These are phyloP conservation scores for Microcebus tavaratra DNA, from an alignment of 2,113 vertebrate genomes.

Conservation along the genomic window DNA sequence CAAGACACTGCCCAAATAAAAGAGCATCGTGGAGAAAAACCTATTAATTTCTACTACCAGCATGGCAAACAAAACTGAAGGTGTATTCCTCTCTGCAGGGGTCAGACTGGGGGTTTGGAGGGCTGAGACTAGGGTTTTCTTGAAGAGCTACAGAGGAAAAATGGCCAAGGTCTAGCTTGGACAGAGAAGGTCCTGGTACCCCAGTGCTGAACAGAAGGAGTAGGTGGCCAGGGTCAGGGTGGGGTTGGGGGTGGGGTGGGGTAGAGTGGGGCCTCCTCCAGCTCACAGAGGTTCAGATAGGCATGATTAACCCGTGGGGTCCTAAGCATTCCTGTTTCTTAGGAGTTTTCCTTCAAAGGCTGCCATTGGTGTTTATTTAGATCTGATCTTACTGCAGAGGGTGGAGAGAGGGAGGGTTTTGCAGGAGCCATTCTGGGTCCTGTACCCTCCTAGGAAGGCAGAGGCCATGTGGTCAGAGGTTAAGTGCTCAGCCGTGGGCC, in stretches of 20 bases:
- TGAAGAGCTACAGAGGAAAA: not conserved
- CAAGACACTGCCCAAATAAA: not conserved
- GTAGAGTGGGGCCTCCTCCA: not conserved
- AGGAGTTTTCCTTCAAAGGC: not conserved
- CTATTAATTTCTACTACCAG: not conserved
- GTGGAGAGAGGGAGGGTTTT: not conserved
- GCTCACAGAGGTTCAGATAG: not conserved
- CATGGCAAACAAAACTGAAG: not conserved
- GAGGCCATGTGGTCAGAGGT: not conserved
- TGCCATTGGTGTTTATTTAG: not conserved
- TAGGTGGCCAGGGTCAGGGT: not conserved
- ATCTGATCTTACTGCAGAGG: not conserved
- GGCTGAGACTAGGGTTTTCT: not conserved
- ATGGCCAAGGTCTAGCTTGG: not conserved
- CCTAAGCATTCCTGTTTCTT: not conserved
- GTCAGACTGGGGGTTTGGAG: not conserved
- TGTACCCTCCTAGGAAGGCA: not conserved
- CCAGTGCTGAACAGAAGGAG: not conserved
- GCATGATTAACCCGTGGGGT: not conserved
- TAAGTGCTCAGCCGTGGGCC: not conserved
- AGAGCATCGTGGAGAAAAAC: not conserved
- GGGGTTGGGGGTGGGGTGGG: too few species aligned
- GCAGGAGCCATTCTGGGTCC: not conserved
- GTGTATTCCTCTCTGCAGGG: not conserved
- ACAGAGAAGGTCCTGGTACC: not conserved